phyloP scores from a whole-genome alignment of 2,888 invertebrate genomes.

The Parasteatoda lunata region DNA sequence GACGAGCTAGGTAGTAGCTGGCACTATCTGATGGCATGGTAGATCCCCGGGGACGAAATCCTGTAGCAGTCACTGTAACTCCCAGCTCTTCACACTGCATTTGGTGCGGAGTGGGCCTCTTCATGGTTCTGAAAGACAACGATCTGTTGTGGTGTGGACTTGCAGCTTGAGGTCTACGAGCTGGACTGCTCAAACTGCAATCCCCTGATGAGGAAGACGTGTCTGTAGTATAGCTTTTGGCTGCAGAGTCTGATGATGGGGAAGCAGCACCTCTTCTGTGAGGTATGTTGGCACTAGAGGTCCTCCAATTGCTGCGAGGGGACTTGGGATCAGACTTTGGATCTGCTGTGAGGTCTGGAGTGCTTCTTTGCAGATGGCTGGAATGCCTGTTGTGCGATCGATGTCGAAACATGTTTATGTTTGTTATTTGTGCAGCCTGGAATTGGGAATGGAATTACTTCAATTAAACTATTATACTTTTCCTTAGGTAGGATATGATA shows the following conservation, averaged over 20 bases:
- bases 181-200: constrained; percentile 26
- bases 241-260: constrained; percentile 4
- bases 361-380: constrained; percentile 31
- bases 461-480: no score
- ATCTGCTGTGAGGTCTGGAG: constrained; percentile 41
- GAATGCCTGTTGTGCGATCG: constrained; percentile 20
- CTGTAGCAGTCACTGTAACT: neutral
- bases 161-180: constrained; percentile 11
- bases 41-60: constrained; percentile 62
- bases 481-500: no score
- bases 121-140: constrained; percentile 62
- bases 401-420: constrained; percentile 29
- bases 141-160: constrained; percentile 63
- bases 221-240: constrained; percentile 13
- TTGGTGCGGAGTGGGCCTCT: constrained; percentile 56
- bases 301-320: constrained; percentile 31
- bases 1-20: constrained; percentile 32
- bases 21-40: constrained; percentile 68
- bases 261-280: neutral
- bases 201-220: constrained; percentile 31
- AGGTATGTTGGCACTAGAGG: constrained; percentile 34
- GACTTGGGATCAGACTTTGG: constrained; percentile 23
- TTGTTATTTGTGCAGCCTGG: neutral
- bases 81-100: constrained; percentile 54
- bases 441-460: neutral